Base-by-base conservation (phyloP, 2,797 vertebrate genomes). In the Coregonus ussuriensis region DNA sequence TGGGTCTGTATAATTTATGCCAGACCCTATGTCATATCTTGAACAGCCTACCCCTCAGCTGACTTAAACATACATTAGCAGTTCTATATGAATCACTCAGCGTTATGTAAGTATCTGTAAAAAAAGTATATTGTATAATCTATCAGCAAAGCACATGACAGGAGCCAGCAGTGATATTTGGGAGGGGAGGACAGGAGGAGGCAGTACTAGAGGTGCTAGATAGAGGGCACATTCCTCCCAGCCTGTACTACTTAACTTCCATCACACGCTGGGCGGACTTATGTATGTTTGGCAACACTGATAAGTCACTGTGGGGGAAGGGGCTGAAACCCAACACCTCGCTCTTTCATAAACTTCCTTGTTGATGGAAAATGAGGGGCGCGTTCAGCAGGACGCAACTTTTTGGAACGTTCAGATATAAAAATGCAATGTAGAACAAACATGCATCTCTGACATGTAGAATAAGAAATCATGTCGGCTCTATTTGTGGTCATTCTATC, bases 221-320 rank as follows among this genome's bases (percentile, higher is more conserved):
- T 47, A 47, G 51, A 52, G 4, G 52, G 35, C 51, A 72, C 72
- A 75, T 81, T 81, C 62, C 59, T 18, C 18, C 4, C 35, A 13
- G 52, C n/a, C 63, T 14, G 53, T n/a, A 67, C 31, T 31, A 21
- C 77, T 77, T 78, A 5, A 74, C 56, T 16, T 16, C 41, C 0
- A 71, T 82, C 77, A 79, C 70, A 25, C 0, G 56, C 54, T 29
- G 18, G 73, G 18, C 41, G 29, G 9, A 14, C 52, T 66, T 76
- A 78, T 1, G 29, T 47, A 68, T 86, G 84, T 92, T 91, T 91
- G 77, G 89, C 86, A 90, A 91, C 85, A 91, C 11, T 70, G 53
- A 47, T 47, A 47, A 21, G 4, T 81, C 66, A 80, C 41, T 47
- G 21, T 67, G 75, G 5, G 29, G 67, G 77, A 90, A 81, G 77